Base-by-base conservation (phyloP, 1,140 invertebrate genomes). In the Lysiphlebus fabarum region DNA sequence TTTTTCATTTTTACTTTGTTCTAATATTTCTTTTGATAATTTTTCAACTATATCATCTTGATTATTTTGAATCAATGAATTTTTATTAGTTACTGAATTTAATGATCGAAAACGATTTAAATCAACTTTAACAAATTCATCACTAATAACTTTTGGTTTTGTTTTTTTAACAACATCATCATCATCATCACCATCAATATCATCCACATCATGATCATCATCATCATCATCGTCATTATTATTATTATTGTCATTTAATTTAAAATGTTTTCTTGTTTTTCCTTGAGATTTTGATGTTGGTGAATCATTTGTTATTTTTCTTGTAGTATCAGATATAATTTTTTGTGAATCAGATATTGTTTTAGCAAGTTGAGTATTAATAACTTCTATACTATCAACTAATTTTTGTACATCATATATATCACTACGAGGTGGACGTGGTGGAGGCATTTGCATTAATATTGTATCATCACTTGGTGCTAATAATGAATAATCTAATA, bases 11-110 rank as follows among this genome's bases (percentile, higher is more conserved):
- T 76, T 72, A 56, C 73, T 76, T 59, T 77, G 72, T 38, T 74
- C 71, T 34, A 77, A 63, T 64, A 77, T 74, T 59, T 77, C 74
- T 44, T 72, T 66, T 0, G 68, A 75, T 17, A 77, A 64, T 56
- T 65, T 71, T 49, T 70, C 66, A 40, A 77, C 72, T 7, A 73
- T 58, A 2, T 70, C 63, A 14, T 74, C 67, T 14, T 69, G 65
- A 5, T 62, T 60, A 7, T 51, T 37, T 5, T 42, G 9, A 2
- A 47, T 33, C 38, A 41, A 49, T 11, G 56, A 48, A 9, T 14
- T 4, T 6, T 56, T 48, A 48, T 49, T 51, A 36, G 68, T 51
- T n/a, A 33, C 7, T 0, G 36, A 37, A 38, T 11, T 45, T 17
- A 48, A 51, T 11, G 37, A 17, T 57, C 56, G 53, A 42, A 72